Conservation (phyloP, 35 echinoderm and acorn worm genomes). For the Amphiura filiformis region DNA sequence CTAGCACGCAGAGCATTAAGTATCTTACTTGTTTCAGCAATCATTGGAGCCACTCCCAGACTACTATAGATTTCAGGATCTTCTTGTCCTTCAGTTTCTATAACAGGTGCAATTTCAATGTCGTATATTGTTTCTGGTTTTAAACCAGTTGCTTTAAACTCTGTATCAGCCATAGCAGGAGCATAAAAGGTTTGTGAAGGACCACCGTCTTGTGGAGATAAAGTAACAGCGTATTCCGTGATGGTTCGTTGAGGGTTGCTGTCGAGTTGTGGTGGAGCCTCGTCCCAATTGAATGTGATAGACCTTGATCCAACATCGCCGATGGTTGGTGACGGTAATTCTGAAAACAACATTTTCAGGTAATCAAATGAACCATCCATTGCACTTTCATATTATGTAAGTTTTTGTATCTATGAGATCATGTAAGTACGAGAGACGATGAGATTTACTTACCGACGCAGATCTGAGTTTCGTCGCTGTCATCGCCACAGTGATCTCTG, state of each 20-base stretch:
- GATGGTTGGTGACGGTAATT: neutral
- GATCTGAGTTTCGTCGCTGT: neutral
- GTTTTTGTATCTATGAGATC: too few relatives aligned
- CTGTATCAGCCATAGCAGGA: neutral
- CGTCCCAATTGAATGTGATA: neutral
- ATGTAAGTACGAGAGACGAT: too few relatives aligned
- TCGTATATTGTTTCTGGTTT: too few relatives aligned
- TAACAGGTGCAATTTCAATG: too few relatives aligned
- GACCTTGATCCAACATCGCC: neutral
- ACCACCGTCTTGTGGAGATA: too few relatives aligned
- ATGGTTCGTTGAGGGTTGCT: neutral
- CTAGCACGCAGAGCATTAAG: too few relatives aligned
- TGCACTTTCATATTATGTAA: too few relatives aligned
- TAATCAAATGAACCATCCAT: too few relatives aligned
- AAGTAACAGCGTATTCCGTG: neutral
- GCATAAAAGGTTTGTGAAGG: neutral
- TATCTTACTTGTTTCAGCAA: too few relatives aligned
- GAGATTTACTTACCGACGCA: neutral
- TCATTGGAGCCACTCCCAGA: too few relatives aligned
- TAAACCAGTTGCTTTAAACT: neutral
- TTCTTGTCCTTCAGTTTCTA: too few relatives aligned
- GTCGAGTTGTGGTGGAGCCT: neutral
- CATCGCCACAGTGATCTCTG: neutral
- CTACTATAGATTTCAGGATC: too few relatives aligned
- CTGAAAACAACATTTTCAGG: neutral